Percentiles rank a stretch among this genome's conserved stretches.
Conservation (phyloP, 2,888 invertebrate species). For the Leptothorax acervorum region DNA sequence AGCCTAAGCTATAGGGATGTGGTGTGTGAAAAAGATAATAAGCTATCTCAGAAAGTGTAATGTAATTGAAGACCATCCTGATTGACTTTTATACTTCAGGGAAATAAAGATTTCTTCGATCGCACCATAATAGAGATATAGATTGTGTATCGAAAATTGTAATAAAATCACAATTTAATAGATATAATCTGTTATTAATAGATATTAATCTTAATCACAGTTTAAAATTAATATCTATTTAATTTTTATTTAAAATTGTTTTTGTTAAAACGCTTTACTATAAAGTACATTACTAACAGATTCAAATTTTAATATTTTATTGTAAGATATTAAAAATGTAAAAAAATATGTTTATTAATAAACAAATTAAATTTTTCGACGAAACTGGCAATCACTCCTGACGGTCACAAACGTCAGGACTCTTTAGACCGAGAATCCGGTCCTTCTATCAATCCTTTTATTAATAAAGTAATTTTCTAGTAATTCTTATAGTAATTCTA, state of each 20-base stretch:
- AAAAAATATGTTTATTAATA: slow-evolving; percentile 27
- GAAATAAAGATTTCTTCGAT: slow-evolving; percentile 69
- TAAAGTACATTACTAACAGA: neutral
- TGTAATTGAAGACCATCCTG: slow-evolving; percentile 68
- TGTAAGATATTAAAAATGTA: neutral
- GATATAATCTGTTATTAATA: neutral
- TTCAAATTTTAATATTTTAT: neutral
- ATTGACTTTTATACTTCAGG: slow-evolving; percentile 74
- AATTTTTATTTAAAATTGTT: neutral
- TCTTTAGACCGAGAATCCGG: too few species aligned
- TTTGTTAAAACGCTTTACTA: neutral
- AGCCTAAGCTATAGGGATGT: slow-evolving; percentile 33
- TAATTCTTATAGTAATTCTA: neutral
- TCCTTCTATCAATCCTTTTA: too few species aligned
- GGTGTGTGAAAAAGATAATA: slow-evolving; percentile 53
- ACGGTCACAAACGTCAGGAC: too few species aligned
- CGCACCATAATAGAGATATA: neutral
- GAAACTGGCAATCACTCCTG: too few species aligned
- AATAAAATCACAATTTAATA: neutral
- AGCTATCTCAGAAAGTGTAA: slow-evolving; percentile 69
- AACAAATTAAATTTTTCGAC: too few species aligned
- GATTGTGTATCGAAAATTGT: neutral
- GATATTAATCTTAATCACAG: neutral
- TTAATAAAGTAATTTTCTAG: slow-evolving; percentile 11
- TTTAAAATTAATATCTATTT: slow-evolving; percentile 9